Base-by-base conservation (phyloP, 2,888 invertebrate genomes). In the Julus scanicus region DNA sequence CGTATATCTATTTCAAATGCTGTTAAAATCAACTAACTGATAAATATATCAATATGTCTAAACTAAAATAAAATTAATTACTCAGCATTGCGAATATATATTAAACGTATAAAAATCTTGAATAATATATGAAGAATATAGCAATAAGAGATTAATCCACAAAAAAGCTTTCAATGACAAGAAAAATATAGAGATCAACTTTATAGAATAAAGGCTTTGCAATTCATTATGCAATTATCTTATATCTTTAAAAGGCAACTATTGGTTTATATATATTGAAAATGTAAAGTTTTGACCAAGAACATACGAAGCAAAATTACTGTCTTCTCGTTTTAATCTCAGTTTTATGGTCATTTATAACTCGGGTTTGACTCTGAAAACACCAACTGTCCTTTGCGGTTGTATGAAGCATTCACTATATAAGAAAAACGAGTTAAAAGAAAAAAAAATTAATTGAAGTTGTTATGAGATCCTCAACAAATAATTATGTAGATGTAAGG, bases 311-410 rank as follows among this genome's bases (percentile, higher is more conserved):
- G 71, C 11, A 29, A 29, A 71, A 71, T 11, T 8, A 29, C 11
- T 11, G n/a, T 63, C 20, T 63, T 63, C 63, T n/a, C 63, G 71
- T 29, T 71, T 71, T 29, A 71, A 71, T 29, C 3, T 71, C 29
- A 71, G 11, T 29, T 71, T 71, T 71, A 29, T 11, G 29, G 29
- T 29, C 71, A 29, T 71, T 71, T 71, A 71, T 9, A 71, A 29
- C 71, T 71, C 71, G 29, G 71, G 71, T n/a, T 71, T 71, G 71
- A 71, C 71, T 71, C 71, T 71, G n/a, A 71, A 71, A 71, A 71
- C 71, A 71, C 71, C 71, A 29, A 71, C 71, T 71, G 71, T 71
- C 71, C 71, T 71, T 71, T 71, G 71, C 29, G 71, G 71, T 71
- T 71, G 71, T 71, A 71, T 71, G n/a, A 29, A 29, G 71, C 29